These are phyloP conservation scores for Coendou prehensilis DNA, from an alignment of 2,797 vertebrate genomes.

Conservation along the genomic window DNA sequence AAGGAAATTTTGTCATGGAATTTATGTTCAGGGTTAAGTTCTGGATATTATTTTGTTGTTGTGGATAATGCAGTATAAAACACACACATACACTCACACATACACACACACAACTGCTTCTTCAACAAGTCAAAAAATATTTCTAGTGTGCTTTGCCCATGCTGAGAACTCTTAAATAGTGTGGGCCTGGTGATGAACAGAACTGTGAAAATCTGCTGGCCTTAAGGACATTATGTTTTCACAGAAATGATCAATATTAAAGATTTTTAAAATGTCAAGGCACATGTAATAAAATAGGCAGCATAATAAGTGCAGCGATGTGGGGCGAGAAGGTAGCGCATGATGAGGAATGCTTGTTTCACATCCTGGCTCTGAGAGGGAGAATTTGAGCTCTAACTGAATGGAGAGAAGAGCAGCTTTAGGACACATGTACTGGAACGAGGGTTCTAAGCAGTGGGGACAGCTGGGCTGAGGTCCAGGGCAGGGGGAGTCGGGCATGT, in stretches of 20 bases:
- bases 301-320: background rate
- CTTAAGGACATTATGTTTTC: background rate
- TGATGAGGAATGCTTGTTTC: too few species aligned
- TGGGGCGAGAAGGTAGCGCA: background rate
- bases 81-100: background rate
- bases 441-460: background rate
- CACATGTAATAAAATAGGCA: background rate
- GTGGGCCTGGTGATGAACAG: background rate
- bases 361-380: background rate
- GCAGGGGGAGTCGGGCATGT: rapidly evolving
- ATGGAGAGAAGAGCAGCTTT: background rate
- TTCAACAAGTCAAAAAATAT: background rate
- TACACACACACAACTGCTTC: background rate
- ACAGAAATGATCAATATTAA: background rate
- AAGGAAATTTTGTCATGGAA: background rate
- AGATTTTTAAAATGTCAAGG: background rate
- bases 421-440: too few species aligned
- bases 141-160: background rate
- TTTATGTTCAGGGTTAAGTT: background rate
- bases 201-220: background rate
- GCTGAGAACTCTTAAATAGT: background rate
- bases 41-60: background rate
- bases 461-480: background rate
- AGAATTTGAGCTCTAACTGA: background rate
- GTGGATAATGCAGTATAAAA: background rate